A percentile compares a stretch with the other conserved stretches of the same genome.
phyloP scores from a whole-genome alignment of 2,888 invertebrate genomes.

The Aleiodes leptofemur region DNA sequence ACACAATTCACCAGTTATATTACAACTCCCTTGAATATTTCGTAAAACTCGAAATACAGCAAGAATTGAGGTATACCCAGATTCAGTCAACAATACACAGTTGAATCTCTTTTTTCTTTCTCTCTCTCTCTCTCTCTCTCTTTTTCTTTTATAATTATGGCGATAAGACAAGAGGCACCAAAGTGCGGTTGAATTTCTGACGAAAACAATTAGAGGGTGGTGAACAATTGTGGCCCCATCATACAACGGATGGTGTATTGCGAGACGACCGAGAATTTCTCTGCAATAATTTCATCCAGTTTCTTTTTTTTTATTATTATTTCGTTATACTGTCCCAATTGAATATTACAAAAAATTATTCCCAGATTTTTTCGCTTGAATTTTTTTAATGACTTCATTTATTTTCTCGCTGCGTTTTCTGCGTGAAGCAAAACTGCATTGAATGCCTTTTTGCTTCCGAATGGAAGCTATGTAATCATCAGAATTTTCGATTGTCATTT shows the following conservation, averaged over 20 bases:
- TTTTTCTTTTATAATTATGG: conserved; percentile 39
- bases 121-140: too few relatives aligned
- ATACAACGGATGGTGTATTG: conserved; percentile 39
- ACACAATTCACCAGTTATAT: conserved; percentile 37
- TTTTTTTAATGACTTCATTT: neutral
- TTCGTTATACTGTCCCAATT: conserved; percentile 20
- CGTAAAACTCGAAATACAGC: conserved; percentile 45
- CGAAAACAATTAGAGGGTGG: conserved; percentile 53
- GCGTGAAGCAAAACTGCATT: neutral
- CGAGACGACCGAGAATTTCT: conserved; percentile 24
- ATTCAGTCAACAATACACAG: conserved; percentile 5
- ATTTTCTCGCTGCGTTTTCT: neutral
- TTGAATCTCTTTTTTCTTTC: neutral
- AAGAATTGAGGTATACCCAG: conserved; percentile 12
- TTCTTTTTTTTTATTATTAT: conserved; percentile 12
- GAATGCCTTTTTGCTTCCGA: neutral
- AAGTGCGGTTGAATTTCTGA: conserved; percentile 46
- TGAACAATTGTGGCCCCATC: conserved; percentile 41
- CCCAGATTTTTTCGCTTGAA: neutral
- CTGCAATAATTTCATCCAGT: conserved; percentile 16
- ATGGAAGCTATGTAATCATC: too few relatives aligned
- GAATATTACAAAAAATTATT: neutral
- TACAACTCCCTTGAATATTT: conserved; percentile 45
- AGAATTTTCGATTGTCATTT: too few relatives aligned
- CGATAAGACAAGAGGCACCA: conserved; percentile 49